Evolutionary conservation across 1,140 invertebrate genomes (phyloP), one percentile per base, ranked within the genome.

Genomic region (Drosophila subpulchrella): DNA sequence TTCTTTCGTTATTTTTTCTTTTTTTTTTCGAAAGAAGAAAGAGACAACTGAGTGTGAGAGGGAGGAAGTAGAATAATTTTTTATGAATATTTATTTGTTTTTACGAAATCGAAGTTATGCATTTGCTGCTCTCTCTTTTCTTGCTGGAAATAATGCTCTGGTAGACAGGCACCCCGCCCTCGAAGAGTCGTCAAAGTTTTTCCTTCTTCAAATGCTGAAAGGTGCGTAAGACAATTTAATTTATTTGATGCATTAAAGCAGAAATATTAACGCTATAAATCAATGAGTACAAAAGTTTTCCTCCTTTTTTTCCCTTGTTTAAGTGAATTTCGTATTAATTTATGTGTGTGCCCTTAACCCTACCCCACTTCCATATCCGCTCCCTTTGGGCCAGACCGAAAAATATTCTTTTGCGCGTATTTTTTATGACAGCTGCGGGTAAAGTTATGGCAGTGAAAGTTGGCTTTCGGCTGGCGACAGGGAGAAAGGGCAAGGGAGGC

Each of bases 151-250:
- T 57, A 68, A 71, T 71, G 50, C 66, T n/a, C 66, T 46, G 44
- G 39, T 70, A 15, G 34, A 68, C 42, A 32, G 36, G 27, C 7
- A 11, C 24, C 41, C 41, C 11, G 7, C 15, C 34, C 10, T 54
- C 70, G 34, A 65, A 58, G 62, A 48, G 74, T 44, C 68, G 53
- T 86, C 78, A 88, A 88, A 88, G 66, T 82, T 86, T 81, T 46
- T 24, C 66, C 75, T 57, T 63, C 72, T 68, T 76, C 65, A 30
- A 62, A 55, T 70, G 67, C 48, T 74, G 62, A 83, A 88, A 88
- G 84, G 84, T 88, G 83, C 84, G 84, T 84, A 88, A 89, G 84
- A 89, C 84, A 89, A 89, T 89, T 89, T 89, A 89, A 89, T 89
- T 89, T 89, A 89, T 89, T 89, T 84, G 84, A 89, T 78, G 84